Evolutionary conservation across 1,140 invertebrate species (phyloP).

Genomic region (Drosophila lowei): DNA sequence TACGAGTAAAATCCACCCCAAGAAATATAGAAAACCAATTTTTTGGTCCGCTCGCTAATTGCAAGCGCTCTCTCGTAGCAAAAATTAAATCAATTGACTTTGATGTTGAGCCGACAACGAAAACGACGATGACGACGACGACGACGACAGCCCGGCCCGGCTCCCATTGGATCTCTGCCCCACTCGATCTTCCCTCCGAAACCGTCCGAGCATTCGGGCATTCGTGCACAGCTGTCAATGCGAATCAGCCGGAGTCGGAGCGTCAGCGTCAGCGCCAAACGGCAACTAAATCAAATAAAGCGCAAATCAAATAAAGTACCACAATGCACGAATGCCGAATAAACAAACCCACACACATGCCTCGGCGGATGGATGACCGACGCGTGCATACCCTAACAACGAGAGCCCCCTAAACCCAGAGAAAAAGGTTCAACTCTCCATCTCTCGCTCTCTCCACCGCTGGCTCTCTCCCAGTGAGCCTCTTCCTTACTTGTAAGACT

Average conservation of each 20-base stretch:
- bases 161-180: background rate
- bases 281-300: slow-evolving; percentile 63
- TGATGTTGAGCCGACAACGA: slow-evolving; percentile 50
- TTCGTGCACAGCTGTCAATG: slow-evolving; percentile 37
- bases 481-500: too few relatives aligned
- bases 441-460: too few relatives aligned
- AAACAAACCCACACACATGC: background rate
- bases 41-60: slow-evolving; percentile 48
- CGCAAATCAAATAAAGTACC: slow-evolving; percentile 54
- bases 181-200: slow-evolving; percentile 2
- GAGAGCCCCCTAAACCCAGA: too few relatives aligned
- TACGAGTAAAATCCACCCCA: slow-evolving; percentile 16
- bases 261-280: background rate
- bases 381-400: background rate
- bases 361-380: too few relatives aligned
- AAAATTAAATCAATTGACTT: slow-evolving; percentile 74
- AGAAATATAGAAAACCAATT: slow-evolving; percentile 10
- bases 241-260: slow-evolving; percentile 30
- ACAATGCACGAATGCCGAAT: slow-evolving; percentile 5
- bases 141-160: background rate
- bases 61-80: slow-evolving; percentile 64
- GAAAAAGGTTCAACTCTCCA: too few relatives aligned
- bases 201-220: background rate
- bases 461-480: too few relatives aligned
- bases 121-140: background rate